Conservation (phyloP, 2,888 invertebrate genomes). For the Rotaria magnacalcarata region DNA sequence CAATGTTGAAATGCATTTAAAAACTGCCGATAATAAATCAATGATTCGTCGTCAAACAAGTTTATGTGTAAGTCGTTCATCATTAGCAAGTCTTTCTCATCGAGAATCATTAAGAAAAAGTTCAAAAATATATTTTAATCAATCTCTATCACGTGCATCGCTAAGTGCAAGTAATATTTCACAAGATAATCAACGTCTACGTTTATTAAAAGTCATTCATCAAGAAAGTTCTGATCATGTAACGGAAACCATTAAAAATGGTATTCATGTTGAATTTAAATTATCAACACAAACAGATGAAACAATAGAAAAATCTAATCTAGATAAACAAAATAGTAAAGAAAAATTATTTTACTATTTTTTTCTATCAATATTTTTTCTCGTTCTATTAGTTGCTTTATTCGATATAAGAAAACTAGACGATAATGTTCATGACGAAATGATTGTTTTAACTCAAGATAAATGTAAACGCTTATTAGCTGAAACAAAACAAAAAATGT, state of each 20-base stretch:
- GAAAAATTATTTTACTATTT: too few species aligned
- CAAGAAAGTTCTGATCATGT: not conserved
- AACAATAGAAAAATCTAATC: not conserved
- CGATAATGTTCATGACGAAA: not conserved
- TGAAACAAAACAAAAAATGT: slow-evolving; percentile 14
- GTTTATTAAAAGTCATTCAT: not conserved
- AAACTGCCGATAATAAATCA: not conserved
- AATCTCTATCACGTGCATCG: not conserved
- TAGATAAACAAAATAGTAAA: not conserved
- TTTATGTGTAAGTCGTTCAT: not conserved
- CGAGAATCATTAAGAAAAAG: not conserved
- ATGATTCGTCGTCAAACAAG: not conserved
- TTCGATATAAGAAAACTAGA: not conserved
- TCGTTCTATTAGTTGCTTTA: not conserved
- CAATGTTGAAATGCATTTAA: not conserved
- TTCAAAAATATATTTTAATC: not conserved
- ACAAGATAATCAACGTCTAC: not conserved
- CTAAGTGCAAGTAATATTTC: too few species aligned
- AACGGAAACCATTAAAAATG: not conserved
- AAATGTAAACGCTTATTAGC: not conserved
- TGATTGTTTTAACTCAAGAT: not conserved
- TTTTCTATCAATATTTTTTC: too few species aligned
- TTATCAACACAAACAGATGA: not conserved
- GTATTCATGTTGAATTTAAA: not conserved
- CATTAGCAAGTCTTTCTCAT: not conserved